Conservation (phyloP, 2,797 vertebrate genomes). For the Sarcophilus harrisii region DNA sequence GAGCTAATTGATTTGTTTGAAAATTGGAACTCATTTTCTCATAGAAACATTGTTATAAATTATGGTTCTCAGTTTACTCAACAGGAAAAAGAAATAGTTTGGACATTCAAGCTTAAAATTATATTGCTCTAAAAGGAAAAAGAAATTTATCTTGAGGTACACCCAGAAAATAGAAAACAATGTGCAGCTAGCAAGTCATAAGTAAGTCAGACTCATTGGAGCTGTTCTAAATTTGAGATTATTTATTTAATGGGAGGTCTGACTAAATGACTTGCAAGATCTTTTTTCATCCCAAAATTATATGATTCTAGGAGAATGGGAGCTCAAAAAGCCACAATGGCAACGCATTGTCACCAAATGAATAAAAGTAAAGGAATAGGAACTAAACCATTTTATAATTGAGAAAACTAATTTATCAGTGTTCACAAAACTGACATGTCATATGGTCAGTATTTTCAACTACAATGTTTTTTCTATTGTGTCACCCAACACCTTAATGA, state of each 20-base stretch:
- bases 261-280: neutral
- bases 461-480: neutral
- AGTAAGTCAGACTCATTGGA: neutral
- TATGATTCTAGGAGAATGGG: neutral
- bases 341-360: neutral
- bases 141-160: neutral
- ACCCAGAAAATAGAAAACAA: neutral
- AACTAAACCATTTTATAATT: neutral
- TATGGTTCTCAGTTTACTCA: neutral
- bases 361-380: neutral
- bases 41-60: neutral
- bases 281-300: neutral
- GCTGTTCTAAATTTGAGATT: neutral
- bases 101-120: neutral
- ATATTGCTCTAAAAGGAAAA: neutral
- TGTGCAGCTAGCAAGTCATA: neutral
- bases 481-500: neutral
- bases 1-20: neutral
- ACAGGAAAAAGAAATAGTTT: neutral
- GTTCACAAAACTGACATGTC: neutral
- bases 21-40: neutral
- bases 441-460: neutral
- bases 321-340: neutral
- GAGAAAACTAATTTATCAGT: too few species aligned
- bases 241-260: neutral